Evolutionary conservation across 2,888 invertebrate species (phyloP).

Genomic region (Aphodius sticticus): DNA sequence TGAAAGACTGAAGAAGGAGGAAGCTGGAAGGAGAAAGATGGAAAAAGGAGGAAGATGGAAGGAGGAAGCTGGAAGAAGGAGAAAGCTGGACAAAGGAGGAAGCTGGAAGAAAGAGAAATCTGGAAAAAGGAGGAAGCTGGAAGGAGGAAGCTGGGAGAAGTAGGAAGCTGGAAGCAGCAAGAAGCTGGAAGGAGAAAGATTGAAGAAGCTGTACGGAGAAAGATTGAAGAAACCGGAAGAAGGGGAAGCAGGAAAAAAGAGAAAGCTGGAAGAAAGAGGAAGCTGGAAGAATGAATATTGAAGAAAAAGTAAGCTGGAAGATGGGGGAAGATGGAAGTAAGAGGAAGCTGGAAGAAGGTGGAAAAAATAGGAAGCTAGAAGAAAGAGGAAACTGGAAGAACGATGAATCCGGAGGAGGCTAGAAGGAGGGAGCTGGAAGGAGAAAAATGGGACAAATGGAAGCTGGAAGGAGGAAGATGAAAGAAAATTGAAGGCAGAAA

Average conservation of each 20-base stretch:
- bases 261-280: not conserved
- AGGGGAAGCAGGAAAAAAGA: not conserved
- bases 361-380: too few species aligned
- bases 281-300: too few species aligned
- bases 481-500: slow-evolving; percentile 12
- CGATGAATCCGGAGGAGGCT: not conserved
- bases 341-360: not conserved
- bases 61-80: not conserved
- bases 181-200: too few species aligned
- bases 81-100: too few species aligned
- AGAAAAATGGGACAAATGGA: not conserved
- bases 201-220: not conserved
- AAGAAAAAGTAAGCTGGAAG: too few species aligned
- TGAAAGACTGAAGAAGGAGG: not conserved
- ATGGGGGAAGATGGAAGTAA: too few species aligned
- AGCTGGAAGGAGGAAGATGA: not conserved
- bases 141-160: not conserved
- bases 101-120: not conserved
- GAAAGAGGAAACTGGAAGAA: too few species aligned
- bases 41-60: not conserved
- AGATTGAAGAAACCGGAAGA: too few species aligned
- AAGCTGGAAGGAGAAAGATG: not conserved
- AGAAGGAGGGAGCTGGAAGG: not conserved
- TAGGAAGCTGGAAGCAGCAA: too few species aligned
- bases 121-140: not conserved